phyloP scores from a whole-genome alignment of 1,140 invertebrate species.

The Pristionchus pacificus region DNA sequence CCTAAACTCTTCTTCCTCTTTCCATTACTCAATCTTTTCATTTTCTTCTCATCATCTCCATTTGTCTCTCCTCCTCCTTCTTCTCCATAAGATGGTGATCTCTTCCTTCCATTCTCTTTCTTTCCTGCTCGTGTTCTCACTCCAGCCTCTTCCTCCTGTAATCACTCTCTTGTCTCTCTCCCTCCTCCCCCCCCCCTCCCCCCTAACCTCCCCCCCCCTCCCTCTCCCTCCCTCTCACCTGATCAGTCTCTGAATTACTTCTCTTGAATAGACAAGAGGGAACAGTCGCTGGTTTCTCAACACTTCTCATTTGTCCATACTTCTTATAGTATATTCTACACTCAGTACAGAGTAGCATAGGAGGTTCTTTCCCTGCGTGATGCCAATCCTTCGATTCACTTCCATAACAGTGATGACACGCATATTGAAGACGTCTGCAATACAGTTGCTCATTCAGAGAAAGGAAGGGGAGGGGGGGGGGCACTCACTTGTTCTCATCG shows the following conservation, averaged over 20 bases:
- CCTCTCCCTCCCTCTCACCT: conserved; percentile 6
- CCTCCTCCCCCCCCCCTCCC: background rate
- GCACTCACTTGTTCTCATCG: no score
- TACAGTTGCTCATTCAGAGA: no score
- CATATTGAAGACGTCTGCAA: conserved; percentile 64
- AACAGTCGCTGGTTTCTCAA: conserved; percentile 57
- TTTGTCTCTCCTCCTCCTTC: conserved; percentile 13
- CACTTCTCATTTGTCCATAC: conserved; percentile 72
- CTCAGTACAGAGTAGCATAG: conserved; percentile 72
- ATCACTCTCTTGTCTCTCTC: background rate
- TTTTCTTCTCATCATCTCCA: conserved; percentile 7
- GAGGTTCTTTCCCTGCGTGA: conserved; percentile 73
- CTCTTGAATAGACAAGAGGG: conserved; percentile 69
- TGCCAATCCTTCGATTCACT: conserved; percentile 74
- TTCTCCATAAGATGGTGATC: conserved; percentile 13
- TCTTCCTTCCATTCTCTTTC: conserved; percentile 27
- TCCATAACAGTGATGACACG: conserved; percentile 66
- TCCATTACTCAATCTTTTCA: conserved; percentile 23
- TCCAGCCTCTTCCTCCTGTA: conserved; percentile 32
- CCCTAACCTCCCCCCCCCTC: background rate
- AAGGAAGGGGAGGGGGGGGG: no score
- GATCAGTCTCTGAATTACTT: conserved; percentile 18
- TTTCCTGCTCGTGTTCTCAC: conserved; percentile 36
- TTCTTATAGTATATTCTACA: conserved; percentile 78
- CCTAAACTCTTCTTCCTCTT: conserved; percentile 20